Base-by-base conservation (phyloP, 92 coral and sea anemone genomes). In the Porites rus region DNA sequence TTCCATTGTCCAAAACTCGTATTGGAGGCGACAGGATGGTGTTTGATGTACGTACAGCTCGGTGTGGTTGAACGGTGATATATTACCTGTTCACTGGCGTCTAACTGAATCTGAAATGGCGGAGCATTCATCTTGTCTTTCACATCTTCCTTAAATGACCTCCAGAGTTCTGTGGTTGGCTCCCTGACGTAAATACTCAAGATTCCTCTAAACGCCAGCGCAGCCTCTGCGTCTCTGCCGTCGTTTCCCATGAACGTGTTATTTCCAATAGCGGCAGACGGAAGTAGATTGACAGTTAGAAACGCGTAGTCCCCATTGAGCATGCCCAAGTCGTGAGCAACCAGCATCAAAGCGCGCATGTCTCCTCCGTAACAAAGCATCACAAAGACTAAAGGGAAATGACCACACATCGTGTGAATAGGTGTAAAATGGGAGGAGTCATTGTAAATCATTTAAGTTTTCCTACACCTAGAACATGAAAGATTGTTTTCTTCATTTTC, bases 171-270 rank as follows among this genome's bases (percentile, higher is more conserved):
- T 8, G 95, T 92, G 46, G 95, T 92, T n/a, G 97, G 97, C 60
- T 94, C 97, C 18, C 97, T 89, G 12, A 94, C 97, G 69, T 94
- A 92, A 43, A 94, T 94, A 68, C 97, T 94, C 52, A 94, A 64
- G 24, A 94, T 94, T 13, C 97, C 97, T 51, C 97, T 90, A 53
- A 94, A 94, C 70, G 97, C 95, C 72, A 87, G 80, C 59, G 93
- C 79, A 2, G 97, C 97, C 62, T 94, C 95, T 10, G 77, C 87
- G 85, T 94, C 97, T 51, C 97, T 92, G 28, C 95, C 97, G 80
- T 94, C 97, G 72, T 94, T 92, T 2, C 97, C 97, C 95, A 94
- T 94, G 86, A 94, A 94, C 62, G 97, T 89, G 80, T 94, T 94
- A 77, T 92, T 94, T 8, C 97, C 97, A 67, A 94, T 89, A 14